Evolutionary conservation across 2,888 invertebrate species (phyloP), one percentile per base, ranked within the genome.

Genomic region (Diogma glabrata): DNA sequence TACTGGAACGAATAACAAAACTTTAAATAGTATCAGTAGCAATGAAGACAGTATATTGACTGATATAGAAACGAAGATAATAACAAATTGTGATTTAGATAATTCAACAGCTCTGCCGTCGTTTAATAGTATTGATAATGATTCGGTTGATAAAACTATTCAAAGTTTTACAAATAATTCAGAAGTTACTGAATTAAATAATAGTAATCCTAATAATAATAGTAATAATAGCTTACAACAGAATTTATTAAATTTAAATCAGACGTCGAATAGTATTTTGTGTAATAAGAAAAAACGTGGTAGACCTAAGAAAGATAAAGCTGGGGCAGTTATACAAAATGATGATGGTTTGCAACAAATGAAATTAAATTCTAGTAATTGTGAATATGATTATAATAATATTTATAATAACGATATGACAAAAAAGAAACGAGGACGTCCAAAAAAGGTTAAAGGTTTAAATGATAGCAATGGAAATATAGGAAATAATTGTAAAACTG

Each of bases 401-500:
- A 53, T 47, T 48, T 51, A 7, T 20, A 19, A 3, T 19, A 30
- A 20, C 47, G 16, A 17, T 49, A 83, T 86, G 1, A 81, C 84
- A 45, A 89, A 89, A 72, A 90, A 90, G 74, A 89, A 89, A 68
- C 76, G 89, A n/a, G 90, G 90, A 2, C 72, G 89, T n/a, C 89
- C 90, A 20, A 89, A 89, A 72, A 90, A 90, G 74, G 89, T 89
- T 68, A 76, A 89, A n/a, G 90, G 90, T 2, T 59, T 67, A 0
- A 67, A 66, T 40, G 63, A 60, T 4, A 56, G 52, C 1, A 51
- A 52, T 33, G 51, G 45, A 17, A 30, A 43, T 48, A 16, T 17
- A 43, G 53, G 55, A 24, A 52, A 51, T 8, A 54, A 40, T 19
- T 12, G 19, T 19, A n/a, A n/a, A n/a, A n/a, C n/a, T n/a, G n/a